Conservation (phyloP, 2,888 invertebrate species). For the Exephanes ischioxanthus region DNA sequence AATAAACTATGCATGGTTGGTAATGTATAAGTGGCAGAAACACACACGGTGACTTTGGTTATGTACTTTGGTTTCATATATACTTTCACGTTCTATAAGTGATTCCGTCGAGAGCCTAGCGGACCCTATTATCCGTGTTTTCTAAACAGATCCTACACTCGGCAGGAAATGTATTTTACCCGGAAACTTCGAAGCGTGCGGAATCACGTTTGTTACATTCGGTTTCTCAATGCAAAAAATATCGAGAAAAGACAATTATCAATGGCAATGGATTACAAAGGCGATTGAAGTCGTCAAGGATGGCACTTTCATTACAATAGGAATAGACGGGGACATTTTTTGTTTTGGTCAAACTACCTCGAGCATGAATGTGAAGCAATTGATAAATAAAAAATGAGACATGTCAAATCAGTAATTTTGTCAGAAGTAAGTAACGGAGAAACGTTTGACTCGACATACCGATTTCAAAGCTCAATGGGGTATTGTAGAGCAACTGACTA, state of each 20-base stretch:
- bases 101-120: constrained; percentile 3
- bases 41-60: constrained; percentile 27
- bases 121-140: constrained; percentile 35
- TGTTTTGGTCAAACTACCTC: too few relatives aligned
- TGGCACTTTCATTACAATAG: too few relatives aligned
- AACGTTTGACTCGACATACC: too few relatives aligned
- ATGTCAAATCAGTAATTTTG: too few relatives aligned
- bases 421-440: too few relatives aligned
- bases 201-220: constrained; percentile 5
- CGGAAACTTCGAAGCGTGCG: neutral
- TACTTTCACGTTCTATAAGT: constrained; percentile 51
- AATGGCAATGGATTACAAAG: neutral
- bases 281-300: neutral
- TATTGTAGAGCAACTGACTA: too few relatives aligned
- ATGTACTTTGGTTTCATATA: constrained; percentile 31
- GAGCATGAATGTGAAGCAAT: too few relatives aligned
- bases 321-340: too few relatives aligned
- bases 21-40: constrained; percentile 52
- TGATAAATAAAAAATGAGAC: too few relatives aligned
- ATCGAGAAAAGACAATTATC: neutral
- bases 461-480: too few relatives aligned
- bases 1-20: constrained; percentile 45
- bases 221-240: neutral
- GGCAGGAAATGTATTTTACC: neutral
- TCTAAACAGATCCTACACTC: constrained; percentile 32